Evolutionary conservation across 2,113 vertebrate species (phyloP), one percentile per base, ranked within the genome.

Genomic region (Centropus unirufus): DNA sequence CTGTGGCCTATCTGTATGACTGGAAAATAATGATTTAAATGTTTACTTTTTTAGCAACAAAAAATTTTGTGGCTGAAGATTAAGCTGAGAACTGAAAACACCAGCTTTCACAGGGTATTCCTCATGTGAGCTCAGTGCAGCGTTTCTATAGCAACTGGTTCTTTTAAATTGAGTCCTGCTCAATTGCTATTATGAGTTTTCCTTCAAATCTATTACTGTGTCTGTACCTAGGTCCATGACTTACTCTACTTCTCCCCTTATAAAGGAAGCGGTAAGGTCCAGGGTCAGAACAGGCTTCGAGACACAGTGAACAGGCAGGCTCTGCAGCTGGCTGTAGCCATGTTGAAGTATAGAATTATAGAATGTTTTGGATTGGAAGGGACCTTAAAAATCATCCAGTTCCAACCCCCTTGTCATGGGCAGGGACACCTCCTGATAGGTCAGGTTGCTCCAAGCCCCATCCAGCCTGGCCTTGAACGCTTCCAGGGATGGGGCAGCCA

Each of bases 61-160:
- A 64, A 8, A 69, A 26, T 30, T 73, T 51, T 30, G 14, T 24
- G 40, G 44, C 30, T 75, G 76, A 64, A 18, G 24, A 83, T 21
- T 2, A 16, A 70, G 39, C 42, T 68, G 46, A 74, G 74, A 44
- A 80, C 62, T 18, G 69, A 92, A 72, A 1, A 6, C 19, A 21
- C 13, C 14, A 3, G 2, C 58, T 87, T 90, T 93, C 89, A 34
- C 13, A 52, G 51, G 18, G 8, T 63, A 34, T 15, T 63, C 11
- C 18, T 81, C 0, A 0, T 77, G 29, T 63, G 11, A 62, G 62
- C 27, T 86, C 1, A 0, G 3, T 36, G 14, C 6, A 55, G 19
- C 6, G 5, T 46, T 88, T 47, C 20, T 49, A 1, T 47, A 34
- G 52, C 1, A 2, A 32, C 22, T 51, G 9, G 29, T 47, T 59